Conservation (phyloP, 2,888 invertebrate genomes). For the Trisateles emortualis region DNA sequence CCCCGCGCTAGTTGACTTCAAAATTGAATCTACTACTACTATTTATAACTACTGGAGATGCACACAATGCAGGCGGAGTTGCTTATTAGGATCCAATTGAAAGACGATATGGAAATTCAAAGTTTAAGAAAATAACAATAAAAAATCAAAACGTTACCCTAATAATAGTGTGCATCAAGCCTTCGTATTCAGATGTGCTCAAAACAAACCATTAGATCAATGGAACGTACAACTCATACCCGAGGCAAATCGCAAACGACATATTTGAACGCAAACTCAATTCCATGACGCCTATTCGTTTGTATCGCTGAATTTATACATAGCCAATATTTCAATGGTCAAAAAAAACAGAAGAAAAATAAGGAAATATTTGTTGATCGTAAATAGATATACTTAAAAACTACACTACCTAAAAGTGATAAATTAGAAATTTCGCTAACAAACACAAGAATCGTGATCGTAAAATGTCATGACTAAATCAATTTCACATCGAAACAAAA, state of each 20-base stretch:
- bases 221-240: conserved; percentile 34
- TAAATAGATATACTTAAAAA: neutral
- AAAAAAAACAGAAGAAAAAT: neutral
- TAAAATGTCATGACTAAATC: conserved; percentile 31
- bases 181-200: conserved; percentile 27
- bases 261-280: conserved; percentile 46
- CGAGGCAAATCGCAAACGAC: conserved; percentile 46
- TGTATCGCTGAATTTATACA: conserved; percentile 4
- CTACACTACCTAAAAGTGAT: conserved; percentile 3
- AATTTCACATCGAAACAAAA: conserved; percentile 35
- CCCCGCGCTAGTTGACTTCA: too few species aligned
- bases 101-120: too few species aligned
- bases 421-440: conserved; percentile 21
- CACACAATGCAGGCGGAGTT: too few species aligned
- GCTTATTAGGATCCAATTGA: too few species aligned
- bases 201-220: conserved; percentile 36
- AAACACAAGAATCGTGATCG: conserved; percentile 11
- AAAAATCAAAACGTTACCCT: too few species aligned
- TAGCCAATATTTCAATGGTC: neutral
- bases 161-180: too few species aligned
- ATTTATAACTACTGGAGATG: too few species aligned
- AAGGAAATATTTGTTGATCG: neutral
- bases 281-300: conserved; percentile 22
- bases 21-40: too few species aligned
- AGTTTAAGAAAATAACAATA: too few species aligned